Conservation (phyloP, 2,797 vertebrate genomes). For the Cheirogaleus major region DNA sequence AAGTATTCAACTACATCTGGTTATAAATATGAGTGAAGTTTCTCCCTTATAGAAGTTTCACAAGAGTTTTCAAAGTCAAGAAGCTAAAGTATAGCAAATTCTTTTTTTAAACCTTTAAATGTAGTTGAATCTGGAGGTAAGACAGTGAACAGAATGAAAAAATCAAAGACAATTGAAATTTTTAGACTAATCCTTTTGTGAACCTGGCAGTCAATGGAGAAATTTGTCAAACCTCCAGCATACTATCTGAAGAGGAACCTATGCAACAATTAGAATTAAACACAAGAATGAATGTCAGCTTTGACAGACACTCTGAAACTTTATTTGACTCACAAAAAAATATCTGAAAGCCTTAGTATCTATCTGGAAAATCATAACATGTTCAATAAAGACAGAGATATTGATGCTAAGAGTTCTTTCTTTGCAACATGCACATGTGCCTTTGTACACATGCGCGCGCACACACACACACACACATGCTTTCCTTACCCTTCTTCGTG, state of each 20-base stretch:
- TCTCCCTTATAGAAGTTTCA: conserved; percentile 23
- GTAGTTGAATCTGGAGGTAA: neutral
- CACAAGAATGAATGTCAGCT: neutral
- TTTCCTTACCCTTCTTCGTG: neutral
- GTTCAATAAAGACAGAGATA: neutral
- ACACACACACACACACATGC: neutral
- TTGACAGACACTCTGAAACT: neutral
- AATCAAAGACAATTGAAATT: neutral
- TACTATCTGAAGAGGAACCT: neutral
- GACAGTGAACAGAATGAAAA: neutral
- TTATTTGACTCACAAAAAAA: neutral
- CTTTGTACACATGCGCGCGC: neutral
- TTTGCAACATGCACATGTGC: neutral
- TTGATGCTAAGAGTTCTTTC: neutral
- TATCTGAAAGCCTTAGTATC: neutral
- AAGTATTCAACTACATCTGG: neutral
- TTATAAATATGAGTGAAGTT: conserved; percentile 18
- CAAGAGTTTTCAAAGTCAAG: neutral
- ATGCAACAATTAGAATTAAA: conserved; percentile 28
- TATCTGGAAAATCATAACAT: neutral
- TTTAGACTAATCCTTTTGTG: neutral
- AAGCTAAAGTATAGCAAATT: neutral
- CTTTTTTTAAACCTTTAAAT: conserved; percentile 37
- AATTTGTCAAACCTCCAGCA: neutral
- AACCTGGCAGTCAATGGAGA: neutral